Base-by-base conservation (phyloP, 2,797 vertebrate genomes). In the Columba guinea region DNA sequence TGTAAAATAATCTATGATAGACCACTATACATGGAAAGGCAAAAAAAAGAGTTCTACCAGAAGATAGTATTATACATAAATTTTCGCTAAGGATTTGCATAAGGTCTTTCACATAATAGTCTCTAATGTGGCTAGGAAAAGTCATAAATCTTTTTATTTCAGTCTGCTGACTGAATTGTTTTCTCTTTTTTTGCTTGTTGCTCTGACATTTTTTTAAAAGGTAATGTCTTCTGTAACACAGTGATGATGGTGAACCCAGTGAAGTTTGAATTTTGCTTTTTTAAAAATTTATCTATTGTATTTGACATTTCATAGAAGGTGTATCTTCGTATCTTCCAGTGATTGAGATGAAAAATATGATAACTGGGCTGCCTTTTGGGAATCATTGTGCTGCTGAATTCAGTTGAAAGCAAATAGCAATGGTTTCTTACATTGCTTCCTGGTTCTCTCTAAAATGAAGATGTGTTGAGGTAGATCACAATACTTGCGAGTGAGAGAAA, bases 21-120 rank as follows among this genome's bases (percentile, higher is more conserved):
- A 84, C 83, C 70, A 35, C 35, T 90, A 73, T n/a, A 37, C 55
- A 86, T 8, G 84, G 62, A 91, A 93, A 90, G 32, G 34, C 58
- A 76, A 94, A 83, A 53, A 74, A 34, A 73, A 68, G 27, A 37
- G 14, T 48, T 89, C 76, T 96, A 62, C 76, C 76, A 81, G 60
- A 87, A 59, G 55, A 94, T 78, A 86, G 46, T 63, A 87, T 59
- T 78, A 63, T 79, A 82, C 70, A 76, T 76, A 93, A 58, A 76
- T 91, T 91, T 93, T 76, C 74, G 77, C 77, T 73, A 67, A 53
- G 30, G 89, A 89, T 96, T 95, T 94, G 85, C 88, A 84, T 95
- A 81, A 94, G 39, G 52, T 84, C 52, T 93, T 95, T 91, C 87
- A 77, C 60, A 62, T 88, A 70, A 28, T 24, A 67, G 52, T 73